Base-by-base conservation (phyloP, 2,888 invertebrate genomes). In the Andrena hattorfiana region DNA sequence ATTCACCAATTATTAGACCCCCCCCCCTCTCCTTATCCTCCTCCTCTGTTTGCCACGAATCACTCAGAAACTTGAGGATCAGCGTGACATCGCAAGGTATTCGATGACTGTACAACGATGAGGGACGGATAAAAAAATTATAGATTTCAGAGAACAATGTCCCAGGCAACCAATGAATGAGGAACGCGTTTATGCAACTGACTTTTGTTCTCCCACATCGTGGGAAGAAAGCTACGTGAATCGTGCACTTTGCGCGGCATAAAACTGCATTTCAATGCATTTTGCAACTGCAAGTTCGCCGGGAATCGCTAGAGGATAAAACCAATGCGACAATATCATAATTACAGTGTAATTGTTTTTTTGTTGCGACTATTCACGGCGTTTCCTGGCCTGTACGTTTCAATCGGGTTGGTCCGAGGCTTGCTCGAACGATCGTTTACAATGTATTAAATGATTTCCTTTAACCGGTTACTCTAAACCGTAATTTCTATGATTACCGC, bases 61-160 rank as follows among this genome's bases (percentile, higher is more conserved):
- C 16, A 30, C 35, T 2, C 16, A 23, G 23, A 56, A 23, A 23
- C 20, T 10, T 7, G 20, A 62, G 28, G 30, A 28, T 20, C 32
- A 66, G 42, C 54, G 5, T 66, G 63, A 42, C 56, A 60, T 60
- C 35, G 8, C 59, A 16, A n/a, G 13, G 16, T 64, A 66, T 66
- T 54, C 20, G 77, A 66, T 77, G 69, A 84, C 72, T 64, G 51
- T 78, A 67, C 48, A 56, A 64, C 74, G 83, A 83, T 80, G 87
- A 85, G 77, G 73, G 54, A 66, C 75, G 56, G 74, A 75, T 76
- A 64, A 77, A 85, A 72, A 85, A 87, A 85, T 85, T 77, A 87
- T 80, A 87, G 84, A 84, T 85, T 71, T 63, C 64, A 42, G 59
- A 48, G 63, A 84, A 87, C 77, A 77, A 80, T 73, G 74, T 69